phyloP scores from a whole-genome alignment of 2,113 vertebrate genomes.

The Salvelinus sp. region DNA sequence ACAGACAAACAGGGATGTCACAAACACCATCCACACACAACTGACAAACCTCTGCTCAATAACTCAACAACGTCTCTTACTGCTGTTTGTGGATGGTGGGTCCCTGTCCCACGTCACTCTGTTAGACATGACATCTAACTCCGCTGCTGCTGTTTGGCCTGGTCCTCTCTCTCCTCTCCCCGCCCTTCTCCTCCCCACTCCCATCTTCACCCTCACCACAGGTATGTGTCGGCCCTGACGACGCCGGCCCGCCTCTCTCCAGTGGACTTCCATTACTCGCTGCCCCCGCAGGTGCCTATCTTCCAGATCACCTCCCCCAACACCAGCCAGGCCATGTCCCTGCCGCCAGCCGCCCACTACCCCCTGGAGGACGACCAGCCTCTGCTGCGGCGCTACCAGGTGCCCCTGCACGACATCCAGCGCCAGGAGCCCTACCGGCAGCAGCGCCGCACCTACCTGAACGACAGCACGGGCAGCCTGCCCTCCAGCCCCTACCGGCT shows the following conservation, averaged over 20 bases:
- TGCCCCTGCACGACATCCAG: constrained; percentile 85
- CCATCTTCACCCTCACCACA: constrained; percentile 57
- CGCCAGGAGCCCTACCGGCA: constrained; percentile 90
- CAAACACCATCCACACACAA: not conserved
- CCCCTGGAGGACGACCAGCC: constrained; percentile 90
- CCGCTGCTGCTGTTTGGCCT: constrained; percentile 5
- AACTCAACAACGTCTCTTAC: not conserved
- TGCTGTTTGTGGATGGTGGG: not conserved
- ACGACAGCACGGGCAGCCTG: constrained; percentile 91
- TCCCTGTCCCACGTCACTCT: not conserved
- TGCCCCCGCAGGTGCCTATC: constrained; percentile 91
- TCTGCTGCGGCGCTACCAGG: constrained; percentile 86
- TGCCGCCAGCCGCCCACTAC: constrained; percentile 84
- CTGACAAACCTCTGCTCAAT: not conserved
- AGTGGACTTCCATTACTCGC: constrained; percentile 94
- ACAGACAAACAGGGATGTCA: not conserved
- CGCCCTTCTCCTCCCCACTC: constrained; percentile 19
- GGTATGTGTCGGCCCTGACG: constrained; percentile 96
- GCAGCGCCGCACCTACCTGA: constrained; percentile 86
- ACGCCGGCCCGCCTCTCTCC: constrained; percentile 95
- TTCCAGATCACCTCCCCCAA: constrained; percentile 97
- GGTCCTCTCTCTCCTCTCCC: constrained; percentile 9
- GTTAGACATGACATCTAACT: not conserved
- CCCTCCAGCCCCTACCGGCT: constrained; percentile 92
- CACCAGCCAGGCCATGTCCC: constrained; percentile 88